A percentile compares a stretch with the other conserved stretches of the same genome.
Evolutionary conservation across 35 echinoderm and acorn worm genomes (phyloP).

Genomic region (Apostichopus japonicus): DNA sequence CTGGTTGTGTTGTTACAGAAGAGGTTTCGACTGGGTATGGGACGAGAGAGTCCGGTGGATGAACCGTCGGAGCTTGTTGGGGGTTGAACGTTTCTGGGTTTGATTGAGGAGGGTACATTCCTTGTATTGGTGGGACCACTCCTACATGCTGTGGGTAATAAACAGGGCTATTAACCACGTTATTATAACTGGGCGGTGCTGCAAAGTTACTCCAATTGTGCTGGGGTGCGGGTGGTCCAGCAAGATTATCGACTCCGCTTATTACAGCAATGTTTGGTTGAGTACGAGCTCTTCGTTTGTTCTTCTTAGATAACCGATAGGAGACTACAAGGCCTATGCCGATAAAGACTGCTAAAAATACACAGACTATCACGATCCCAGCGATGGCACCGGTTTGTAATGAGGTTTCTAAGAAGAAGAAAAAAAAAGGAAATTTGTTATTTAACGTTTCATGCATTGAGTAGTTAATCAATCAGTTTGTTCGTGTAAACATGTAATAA

Average conservation of each 20-base stretch:
- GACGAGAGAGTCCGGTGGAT: background rate
- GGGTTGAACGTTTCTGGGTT: background rate
- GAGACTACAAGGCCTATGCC: background rate
- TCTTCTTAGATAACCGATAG: background rate
- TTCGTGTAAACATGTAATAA: no score
- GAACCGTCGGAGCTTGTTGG: background rate
- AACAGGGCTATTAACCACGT: background rate
- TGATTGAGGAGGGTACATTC: background rate
- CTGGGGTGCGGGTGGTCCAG: background rate
- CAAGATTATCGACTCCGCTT: background rate
- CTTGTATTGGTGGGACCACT: no score
- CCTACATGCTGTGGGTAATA: background rate
- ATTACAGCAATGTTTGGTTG: background rate
- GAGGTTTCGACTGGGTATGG: background rate
- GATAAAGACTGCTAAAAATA: background rate
- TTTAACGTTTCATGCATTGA: no score
- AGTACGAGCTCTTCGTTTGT: background rate
- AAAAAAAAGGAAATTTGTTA: no score
- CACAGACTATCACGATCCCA: background rate
- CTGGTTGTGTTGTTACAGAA: background rate
- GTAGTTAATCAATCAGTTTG: no score
- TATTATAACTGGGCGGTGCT: background rate
- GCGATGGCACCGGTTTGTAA: background rate
- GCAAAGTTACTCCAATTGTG: background rate
- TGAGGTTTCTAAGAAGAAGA: no score